phyloP scores from a whole-genome alignment of 2,797 vertebrate species.

The Liparis tanakae region DNA sequence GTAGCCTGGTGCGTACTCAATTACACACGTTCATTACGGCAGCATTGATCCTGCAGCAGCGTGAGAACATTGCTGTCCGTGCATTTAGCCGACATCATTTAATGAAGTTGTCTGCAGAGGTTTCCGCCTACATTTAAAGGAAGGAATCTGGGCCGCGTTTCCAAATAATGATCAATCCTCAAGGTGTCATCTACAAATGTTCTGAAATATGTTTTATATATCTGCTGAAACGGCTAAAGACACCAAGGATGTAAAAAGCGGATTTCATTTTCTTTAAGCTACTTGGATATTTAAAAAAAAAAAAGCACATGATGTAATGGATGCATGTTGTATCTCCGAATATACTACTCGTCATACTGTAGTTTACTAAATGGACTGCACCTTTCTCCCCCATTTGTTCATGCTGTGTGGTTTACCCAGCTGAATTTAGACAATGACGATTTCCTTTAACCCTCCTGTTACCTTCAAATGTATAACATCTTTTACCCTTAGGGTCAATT shows the following conservation, averaged over 20 bases:
- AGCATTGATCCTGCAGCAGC: conserved; percentile 46
- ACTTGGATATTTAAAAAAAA: background rate
- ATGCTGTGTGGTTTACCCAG: background rate
- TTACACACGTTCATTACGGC: conserved; percentile 51
- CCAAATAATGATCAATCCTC: conserved; percentile 14
- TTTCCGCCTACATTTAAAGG: conserved; percentile 26
- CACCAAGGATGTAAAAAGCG: background rate
- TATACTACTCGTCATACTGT: background rate
- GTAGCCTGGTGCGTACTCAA: conserved; percentile 32
- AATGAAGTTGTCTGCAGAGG: conserved; percentile 23
- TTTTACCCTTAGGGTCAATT: too few species aligned
- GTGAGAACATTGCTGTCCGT: conserved; percentile 35
- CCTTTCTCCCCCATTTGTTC: background rate
- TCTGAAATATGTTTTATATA: background rate
- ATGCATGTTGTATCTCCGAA: background rate
- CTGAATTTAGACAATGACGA: background rate
- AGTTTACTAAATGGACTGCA: background rate
- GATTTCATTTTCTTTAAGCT: background rate
- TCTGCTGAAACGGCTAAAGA: background rate
- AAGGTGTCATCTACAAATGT: conserved; percentile 2
- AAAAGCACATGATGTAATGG: background rate
- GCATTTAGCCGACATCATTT: conserved; percentile 26
- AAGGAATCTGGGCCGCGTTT: background rate
- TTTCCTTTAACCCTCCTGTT: too few species aligned
- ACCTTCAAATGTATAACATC: too few species aligned